These are phyloP conservation scores for Pissodes strobi DNA, from an alignment of 1,140 invertebrate species.

Conservation along the genomic window DNA sequence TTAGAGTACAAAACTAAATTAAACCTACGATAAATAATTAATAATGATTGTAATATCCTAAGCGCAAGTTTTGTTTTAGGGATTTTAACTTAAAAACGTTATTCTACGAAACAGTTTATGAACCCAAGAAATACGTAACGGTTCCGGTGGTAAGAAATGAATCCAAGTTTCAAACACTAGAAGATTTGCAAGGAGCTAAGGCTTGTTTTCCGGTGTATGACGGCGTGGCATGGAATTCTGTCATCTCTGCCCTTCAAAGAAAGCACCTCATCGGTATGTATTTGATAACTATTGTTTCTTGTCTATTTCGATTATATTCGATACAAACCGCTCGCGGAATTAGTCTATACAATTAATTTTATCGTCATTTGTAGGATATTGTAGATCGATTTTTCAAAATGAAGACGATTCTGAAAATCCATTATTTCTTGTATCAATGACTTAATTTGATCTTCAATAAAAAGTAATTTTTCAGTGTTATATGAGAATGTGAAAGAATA, in stretches of 20 bases:
- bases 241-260: slow-evolving; percentile 55
- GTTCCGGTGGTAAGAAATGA: slow-evolving; percentile 72
- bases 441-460: no score
- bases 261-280: slow-evolving; percentile 20
- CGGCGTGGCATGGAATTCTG: slow-evolving; percentile 68
- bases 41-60: not conserved
- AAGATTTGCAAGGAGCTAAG: slow-evolving; percentile 67
- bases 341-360: no score
- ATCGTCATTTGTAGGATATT: no score
- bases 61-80: slow-evolving; percentile 50
- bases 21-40: not conserved
- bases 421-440: no score
- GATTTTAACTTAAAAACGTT: slow-evolving; percentile 66
- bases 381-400: no score
- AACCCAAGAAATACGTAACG: slow-evolving; percentile 62
- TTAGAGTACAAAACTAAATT: not conserved
- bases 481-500: no score
- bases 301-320: no score
- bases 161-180: slow-evolving; percentile 62
- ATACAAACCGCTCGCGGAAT: no score
- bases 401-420: no score
- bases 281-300: no score
- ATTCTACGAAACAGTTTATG: slow-evolving; percentile 64
- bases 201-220: slow-evolving; percentile 73
- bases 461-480: no score